These are phyloP conservation scores for Aleiodes sp. DNA, from an alignment of 1,140 invertebrate species.

Conservation along the genomic window DNA sequence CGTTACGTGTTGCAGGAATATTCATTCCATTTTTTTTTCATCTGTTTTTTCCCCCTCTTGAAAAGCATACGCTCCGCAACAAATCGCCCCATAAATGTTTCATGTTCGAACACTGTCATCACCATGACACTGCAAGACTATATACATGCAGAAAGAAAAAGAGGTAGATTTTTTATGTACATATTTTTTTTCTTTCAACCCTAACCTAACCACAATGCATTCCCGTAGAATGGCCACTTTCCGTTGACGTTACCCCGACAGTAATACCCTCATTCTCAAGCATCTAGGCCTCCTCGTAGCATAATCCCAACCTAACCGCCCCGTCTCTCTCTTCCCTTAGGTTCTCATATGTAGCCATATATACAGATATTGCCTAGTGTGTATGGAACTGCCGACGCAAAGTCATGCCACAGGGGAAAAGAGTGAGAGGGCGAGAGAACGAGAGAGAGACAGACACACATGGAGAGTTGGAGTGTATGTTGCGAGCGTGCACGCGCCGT, in stretches of 20 bases:
- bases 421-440: too few relatives aligned
- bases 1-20: slow-evolving; percentile 13
- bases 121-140: neutral
- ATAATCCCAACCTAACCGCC: neutral
- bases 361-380: neutral
- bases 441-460: too few relatives aligned
- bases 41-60: slow-evolving; percentile 16
- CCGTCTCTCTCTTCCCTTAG: too few relatives aligned
- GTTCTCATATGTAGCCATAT: neutral
- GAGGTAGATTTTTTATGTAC: too few relatives aligned
- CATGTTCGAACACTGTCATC: slow-evolving; percentile 26
- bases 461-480: neutral
- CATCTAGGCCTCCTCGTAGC: neutral
- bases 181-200: neutral
- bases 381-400: slow-evolving; percentile 14
- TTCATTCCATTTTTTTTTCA: neutral
- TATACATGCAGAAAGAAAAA: too few relatives aligned
- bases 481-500: neutral
- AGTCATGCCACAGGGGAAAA: slow-evolving; percentile 11
- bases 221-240: neutral
- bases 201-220: too few relatives aligned
- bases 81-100: slow-evolving; percentile 42
- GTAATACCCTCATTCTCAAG: too few relatives aligned
- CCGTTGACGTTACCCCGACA: too few relatives aligned
- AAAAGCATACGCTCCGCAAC: slow-evolving; percentile 20